A percentile compares a stretch with the other conserved stretches of the same genome.
Evolutionary conservation across 2,113 vertebrate genomes (phyloP).

Genomic region (Microtus pennsylvanicus): DNA sequence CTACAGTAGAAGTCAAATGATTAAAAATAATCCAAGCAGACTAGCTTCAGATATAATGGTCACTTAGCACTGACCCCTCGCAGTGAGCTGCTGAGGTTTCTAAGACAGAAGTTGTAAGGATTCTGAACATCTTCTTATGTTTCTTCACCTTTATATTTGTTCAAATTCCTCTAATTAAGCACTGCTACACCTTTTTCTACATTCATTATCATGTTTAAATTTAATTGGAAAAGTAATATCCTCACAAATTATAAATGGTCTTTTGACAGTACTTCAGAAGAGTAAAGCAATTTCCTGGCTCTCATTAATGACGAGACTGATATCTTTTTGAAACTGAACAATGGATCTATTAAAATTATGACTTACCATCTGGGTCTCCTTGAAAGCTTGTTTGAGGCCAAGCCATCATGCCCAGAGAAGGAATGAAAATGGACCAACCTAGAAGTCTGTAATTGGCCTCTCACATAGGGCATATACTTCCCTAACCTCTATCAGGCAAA

Average conservation of each 20-base stretch:
- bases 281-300: conserved; percentile 77
- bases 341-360: conserved; percentile 80
- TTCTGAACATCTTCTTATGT: conserved; percentile 51
- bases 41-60: conserved; percentile 51
- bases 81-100: conserved; percentile 19
- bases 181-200: conserved; percentile 24
- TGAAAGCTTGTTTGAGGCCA: conserved; percentile 73
- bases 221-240: conserved; percentile 79
- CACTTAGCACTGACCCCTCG: conserved; percentile 40
- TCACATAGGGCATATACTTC: conserved; percentile 24
- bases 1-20: conserved; percentile 69
- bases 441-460: neutral
- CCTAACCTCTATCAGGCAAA: conserved; percentile 47
- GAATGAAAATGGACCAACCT: conserved; percentile 40
- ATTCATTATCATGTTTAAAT: conserved; percentile 78
- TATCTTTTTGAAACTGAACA: conserved; percentile 79
- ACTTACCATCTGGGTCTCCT: conserved; percentile 77
- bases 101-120: conserved; percentile 10
- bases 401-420: conserved; percentile 65
- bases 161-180: conserved; percentile 64
- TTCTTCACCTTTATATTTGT: conserved; percentile 50
- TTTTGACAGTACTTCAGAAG: conserved; percentile 71
- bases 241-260: conserved; percentile 70
- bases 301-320: conserved; percentile 74
- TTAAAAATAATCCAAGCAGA: conserved; percentile 70